Evolutionary conservation across 2,888 invertebrate genomes (phyloP).

Genomic region (Tetragonisca angustula): DNA sequence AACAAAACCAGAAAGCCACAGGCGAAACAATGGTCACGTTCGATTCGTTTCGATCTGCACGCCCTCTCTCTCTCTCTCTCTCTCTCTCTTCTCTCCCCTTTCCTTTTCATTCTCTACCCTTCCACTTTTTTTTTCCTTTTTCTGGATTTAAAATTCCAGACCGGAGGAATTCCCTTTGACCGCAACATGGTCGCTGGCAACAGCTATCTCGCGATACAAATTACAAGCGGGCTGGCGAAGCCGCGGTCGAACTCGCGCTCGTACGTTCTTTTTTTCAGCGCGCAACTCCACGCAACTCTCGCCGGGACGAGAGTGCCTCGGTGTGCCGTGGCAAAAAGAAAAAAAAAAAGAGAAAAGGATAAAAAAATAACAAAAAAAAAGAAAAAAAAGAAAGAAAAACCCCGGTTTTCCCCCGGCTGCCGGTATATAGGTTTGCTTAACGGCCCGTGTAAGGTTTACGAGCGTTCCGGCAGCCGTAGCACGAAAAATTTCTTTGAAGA

Average conservation of each 20-base stretch:
- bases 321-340: conserved; percentile 4
- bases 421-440: conserved; percentile 68
- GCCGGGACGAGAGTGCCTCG: neutral
- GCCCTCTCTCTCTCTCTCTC: neutral
- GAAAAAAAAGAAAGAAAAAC: neutral
- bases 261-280: conserved; percentile 21
- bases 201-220: conserved; percentile 43
- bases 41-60: conserved; percentile 22
- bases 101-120: neutral
- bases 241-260: conserved; percentile 31
- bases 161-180: conserved; percentile 28
- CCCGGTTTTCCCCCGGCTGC: neutral
- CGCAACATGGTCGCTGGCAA: conserved; percentile 32
- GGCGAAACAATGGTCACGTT: conserved; percentile 10
- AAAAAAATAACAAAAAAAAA: too few relatives aligned
- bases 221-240: conserved; percentile 40
- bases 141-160: conserved; percentile 19
- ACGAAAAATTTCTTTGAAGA: conserved; percentile 67
- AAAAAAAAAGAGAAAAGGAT: too few relatives aligned
- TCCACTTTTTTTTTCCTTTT: neutral
- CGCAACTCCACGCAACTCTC: conserved; percentile 7
- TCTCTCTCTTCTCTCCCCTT: neutral
- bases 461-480: conserved; percentile 50
- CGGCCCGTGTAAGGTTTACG: conserved; percentile 72
- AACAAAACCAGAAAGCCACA: neutral